phyloP scores from a whole-genome alignment of 2,797 vertebrate genomes.

The Nannoperca obscura region DNA sequence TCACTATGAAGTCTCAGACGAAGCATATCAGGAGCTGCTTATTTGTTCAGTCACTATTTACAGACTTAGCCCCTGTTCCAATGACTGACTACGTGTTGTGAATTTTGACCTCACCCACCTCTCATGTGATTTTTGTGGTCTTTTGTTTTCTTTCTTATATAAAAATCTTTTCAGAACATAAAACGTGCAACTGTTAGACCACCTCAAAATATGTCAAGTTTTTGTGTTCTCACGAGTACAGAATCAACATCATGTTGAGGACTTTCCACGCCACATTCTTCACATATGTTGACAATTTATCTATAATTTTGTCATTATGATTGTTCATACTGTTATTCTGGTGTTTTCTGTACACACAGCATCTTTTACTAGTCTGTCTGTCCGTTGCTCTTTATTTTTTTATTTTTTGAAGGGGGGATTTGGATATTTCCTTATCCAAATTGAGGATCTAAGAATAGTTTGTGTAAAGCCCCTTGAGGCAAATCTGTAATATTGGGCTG shows the following conservation, averaged over 20 bases:
- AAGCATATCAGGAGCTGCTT: neutral
- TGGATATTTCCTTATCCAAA: too few relatives aligned
- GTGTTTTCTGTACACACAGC: too few relatives aligned
- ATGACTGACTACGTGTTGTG: slow-evolving; percentile 20
- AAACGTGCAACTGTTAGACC: neutral
- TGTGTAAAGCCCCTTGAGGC: too few relatives aligned
- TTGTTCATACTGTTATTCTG: too few relatives aligned
- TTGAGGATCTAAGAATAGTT: too few relatives aligned
- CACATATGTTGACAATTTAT: too few relatives aligned
- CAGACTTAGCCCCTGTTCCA: slow-evolving; percentile 15
- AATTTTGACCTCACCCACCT: slow-evolving; percentile 37
- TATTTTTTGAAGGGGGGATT: too few relatives aligned
- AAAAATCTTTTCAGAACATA: neutral
- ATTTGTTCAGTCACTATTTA: slow-evolving; percentile 49
- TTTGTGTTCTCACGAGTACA: neutral
- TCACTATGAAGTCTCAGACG: neutral
- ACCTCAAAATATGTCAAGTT: neutral
- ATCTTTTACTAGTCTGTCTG: too few relatives aligned
- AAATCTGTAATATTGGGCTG: too few relatives aligned
- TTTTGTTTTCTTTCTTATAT: slow-evolving; percentile 1
- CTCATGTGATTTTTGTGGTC: neutral
- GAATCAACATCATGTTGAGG: neutral
- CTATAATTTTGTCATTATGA: too few relatives aligned
- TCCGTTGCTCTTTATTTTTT: too few relatives aligned
- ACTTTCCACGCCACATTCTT: neutral